These are phyloP conservation scores for Helicoverpa armigera DNA, from an alignment of 1,140 invertebrate genomes.

Conservation along the genomic window DNA sequence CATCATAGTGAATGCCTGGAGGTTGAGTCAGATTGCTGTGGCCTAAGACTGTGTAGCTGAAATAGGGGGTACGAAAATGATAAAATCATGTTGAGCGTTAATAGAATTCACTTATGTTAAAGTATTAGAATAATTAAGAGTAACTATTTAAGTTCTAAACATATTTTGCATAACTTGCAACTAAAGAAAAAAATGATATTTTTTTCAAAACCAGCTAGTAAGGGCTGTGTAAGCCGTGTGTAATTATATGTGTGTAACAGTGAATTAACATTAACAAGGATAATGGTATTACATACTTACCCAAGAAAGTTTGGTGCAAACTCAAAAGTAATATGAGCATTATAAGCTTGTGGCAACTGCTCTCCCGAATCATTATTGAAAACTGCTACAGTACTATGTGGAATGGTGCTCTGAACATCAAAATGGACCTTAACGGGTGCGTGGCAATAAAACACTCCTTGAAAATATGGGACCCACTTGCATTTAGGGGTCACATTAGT, in stretches of 20 bases:
- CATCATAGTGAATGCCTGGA: constrained; percentile 54
- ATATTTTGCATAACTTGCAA: no score
- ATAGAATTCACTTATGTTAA: no score
- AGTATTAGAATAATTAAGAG: no score
- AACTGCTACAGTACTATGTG: constrained; percentile 63
- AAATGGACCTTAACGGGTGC: constrained; percentile 73
- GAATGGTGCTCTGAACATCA: constrained; percentile 67
- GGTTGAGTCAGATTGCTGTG: constrained; percentile 64
- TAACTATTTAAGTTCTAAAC: no score
- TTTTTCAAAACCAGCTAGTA: no score
- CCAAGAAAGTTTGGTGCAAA: constrained; percentile 70
- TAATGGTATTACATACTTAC: constrained; percentile 53
- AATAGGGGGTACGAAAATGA: neutral
- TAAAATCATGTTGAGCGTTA: no score
- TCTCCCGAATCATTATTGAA: constrained; percentile 74
- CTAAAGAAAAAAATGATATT: no score
- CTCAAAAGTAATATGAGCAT: constrained; percentile 72
- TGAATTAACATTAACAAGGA: no score
- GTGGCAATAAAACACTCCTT: constrained; percentile 77
- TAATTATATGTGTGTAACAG: no score
- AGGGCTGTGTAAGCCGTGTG: no score
- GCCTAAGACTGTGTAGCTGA: constrained; percentile 75
- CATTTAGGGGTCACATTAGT: constrained; percentile 63
- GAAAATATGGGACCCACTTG: constrained; percentile 79
- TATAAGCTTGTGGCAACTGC: constrained; percentile 70